A percentile compares a stretch with the other conserved stretches of the same genome.
Conservation (phyloP, 2,113 vertebrate species). For the Stictonetta naevosa region DNA sequence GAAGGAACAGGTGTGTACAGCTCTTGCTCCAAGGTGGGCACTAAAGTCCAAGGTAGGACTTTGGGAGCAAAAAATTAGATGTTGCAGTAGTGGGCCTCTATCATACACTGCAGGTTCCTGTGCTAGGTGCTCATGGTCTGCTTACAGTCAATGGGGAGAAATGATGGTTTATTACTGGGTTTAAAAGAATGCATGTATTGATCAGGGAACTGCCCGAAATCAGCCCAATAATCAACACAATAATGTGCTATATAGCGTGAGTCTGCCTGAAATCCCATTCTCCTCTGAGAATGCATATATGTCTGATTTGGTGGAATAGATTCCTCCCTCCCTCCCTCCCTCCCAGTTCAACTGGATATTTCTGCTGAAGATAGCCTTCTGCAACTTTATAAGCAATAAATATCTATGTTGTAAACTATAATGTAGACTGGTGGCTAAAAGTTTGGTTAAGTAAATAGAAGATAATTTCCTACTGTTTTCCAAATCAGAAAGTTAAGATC, state of each 20-base stretch:
- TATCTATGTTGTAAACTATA: neutral
- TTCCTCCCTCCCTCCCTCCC: neutral
- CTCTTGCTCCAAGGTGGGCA: neutral
- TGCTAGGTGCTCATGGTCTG: neutral
- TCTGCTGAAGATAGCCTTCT: neutral
- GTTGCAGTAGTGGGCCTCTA: neutral
- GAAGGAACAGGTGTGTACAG: neutral
- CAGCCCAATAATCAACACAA: too few relatives aligned
- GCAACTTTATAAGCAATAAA: neutral
- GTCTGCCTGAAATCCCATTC: neutral
- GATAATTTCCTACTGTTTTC: neutral
- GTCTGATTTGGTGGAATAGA: neutral
- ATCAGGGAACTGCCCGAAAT: neutral
- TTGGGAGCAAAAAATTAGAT: neutral
- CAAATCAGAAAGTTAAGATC: neutral
- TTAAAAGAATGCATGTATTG: neutral
- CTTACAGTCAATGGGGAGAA: neutral
- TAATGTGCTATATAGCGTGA: accelerated
- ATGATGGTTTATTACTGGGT: neutral
- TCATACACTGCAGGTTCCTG: neutral
- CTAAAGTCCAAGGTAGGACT: too few relatives aligned
- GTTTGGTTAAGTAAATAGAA: neutral
- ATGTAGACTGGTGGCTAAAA: neutral
- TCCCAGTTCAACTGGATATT: neutral
- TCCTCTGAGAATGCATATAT: accelerated